phyloP scores from a whole-genome alignment of 2,888 invertebrate species.

The Euspilapteryx auroguttella region DNA sequence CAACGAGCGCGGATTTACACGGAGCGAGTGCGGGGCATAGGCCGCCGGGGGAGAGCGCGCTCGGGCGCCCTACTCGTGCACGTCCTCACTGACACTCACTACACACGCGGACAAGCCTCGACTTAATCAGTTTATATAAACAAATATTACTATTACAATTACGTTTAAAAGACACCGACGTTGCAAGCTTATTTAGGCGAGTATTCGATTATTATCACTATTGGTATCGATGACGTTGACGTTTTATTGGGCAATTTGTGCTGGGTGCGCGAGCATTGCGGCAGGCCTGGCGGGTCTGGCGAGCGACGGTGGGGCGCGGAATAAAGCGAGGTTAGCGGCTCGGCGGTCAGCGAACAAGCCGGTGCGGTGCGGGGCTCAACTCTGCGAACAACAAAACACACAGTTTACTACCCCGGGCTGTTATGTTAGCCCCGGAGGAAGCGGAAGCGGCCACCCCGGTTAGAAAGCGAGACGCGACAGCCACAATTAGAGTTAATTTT shows the following conservation, averaged over 20 bases:
- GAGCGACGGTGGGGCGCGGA: slow-evolving; percentile 52
- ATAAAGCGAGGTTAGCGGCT: slow-evolving; percentile 59
- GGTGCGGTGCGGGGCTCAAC: slow-evolving; percentile 58
- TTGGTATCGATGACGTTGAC: slow-evolving; percentile 57
- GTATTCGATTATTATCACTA: slow-evolving; percentile 56
- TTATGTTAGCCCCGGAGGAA: slow-evolving; percentile 44
- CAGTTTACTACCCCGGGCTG: slow-evolving; percentile 52
- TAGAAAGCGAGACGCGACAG: too few relatives aligned
- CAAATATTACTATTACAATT: slow-evolving; percentile 27
- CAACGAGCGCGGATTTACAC: slow-evolving; percentile 45
- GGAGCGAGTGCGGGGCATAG: slow-evolving; percentile 53
- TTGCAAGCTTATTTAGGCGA: slow-evolving; percentile 58
- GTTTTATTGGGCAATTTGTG: slow-evolving; percentile 56
- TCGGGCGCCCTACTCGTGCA: slow-evolving; percentile 43
- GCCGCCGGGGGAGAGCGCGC: slow-evolving; percentile 44
- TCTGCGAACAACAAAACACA: slow-evolving; percentile 64
- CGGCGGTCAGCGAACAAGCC: slow-evolving; percentile 59
- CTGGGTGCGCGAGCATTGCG: slow-evolving; percentile 55
- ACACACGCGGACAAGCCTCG: too few relatives aligned
- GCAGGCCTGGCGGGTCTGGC: slow-evolving; percentile 40
- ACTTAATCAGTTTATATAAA: too few relatives aligned
- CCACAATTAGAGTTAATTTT: too few relatives aligned
- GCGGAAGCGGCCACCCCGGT: slow-evolving; percentile 59
- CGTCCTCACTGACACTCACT: slow-evolving; percentile 40
- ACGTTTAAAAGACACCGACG: slow-evolving; percentile 55